These are phyloP conservation scores for Apostichopus californicus DNA, from an alignment of 35 echinoderm and acorn worm genomes.

Conservation along the genomic window DNA sequence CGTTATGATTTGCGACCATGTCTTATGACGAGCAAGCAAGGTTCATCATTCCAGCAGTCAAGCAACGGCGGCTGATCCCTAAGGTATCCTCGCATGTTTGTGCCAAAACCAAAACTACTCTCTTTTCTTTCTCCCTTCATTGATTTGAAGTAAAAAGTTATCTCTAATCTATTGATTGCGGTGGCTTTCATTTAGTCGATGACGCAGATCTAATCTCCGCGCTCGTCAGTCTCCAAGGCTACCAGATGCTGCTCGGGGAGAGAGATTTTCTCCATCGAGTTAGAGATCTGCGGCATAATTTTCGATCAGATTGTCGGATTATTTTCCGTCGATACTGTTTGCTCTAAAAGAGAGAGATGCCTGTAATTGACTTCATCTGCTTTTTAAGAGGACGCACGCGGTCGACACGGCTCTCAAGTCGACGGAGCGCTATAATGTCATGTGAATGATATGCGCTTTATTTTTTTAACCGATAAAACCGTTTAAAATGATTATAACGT, in stretches of 20 bases:
- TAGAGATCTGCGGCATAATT: background rate
- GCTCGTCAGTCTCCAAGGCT: slow-evolving; percentile 8
- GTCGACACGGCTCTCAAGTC: too few species aligned
- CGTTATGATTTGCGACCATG: background rate
- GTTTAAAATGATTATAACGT: too few species aligned
- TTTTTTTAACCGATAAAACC: too few species aligned
- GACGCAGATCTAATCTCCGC: background rate
- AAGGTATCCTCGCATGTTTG: background rate
- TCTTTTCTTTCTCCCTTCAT: background rate
- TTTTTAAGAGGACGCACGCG: too few species aligned
- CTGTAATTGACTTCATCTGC: too few species aligned
- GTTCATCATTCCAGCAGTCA: background rate
- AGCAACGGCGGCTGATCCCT: background rate
- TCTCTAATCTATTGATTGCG: slow-evolving; percentile 21
- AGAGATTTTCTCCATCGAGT: background rate
- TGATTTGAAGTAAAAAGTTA: background rate
- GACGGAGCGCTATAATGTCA: too few species aligned
- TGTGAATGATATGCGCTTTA: too few species aligned
- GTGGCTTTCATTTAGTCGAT: slow-evolving; percentile 8
- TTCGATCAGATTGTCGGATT: slow-evolving; percentile 22
- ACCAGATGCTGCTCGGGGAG: background rate
- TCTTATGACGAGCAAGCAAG: background rate
- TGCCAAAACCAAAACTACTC: background rate
- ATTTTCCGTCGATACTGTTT: slow-evolving; percentile 3
- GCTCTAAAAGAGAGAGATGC: background rate